These are phyloP conservation scores for Ophraella communa DNA, from an alignment of 2,888 invertebrate species.

Conservation along the genomic window DNA sequence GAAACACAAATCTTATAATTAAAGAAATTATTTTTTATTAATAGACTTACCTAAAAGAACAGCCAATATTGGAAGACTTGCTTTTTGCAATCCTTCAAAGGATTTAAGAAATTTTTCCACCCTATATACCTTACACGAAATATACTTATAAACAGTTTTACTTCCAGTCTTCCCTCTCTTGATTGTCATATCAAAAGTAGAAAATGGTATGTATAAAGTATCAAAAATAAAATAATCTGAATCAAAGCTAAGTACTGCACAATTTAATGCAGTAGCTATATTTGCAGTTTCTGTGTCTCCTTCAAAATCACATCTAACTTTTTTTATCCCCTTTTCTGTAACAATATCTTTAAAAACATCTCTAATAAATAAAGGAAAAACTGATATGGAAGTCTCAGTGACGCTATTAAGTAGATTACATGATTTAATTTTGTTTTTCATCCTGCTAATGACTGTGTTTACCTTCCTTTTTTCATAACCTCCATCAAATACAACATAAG, in stretches of 20 bases:
- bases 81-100: constrained; percentile 70
- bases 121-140: constrained; percentile 75
- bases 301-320: constrained; percentile 82
- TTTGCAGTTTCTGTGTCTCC: constrained; percentile 89
- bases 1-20: not conserved
- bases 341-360: constrained; percentile 78
- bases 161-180: constrained; percentile 28
- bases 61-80: constrained; percentile 76
- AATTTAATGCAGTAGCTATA: constrained; percentile 67
- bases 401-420: constrained; percentile 64
- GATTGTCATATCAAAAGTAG: constrained; percentile 66
- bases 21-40: not conserved
- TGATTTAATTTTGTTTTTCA: constrained; percentile 46
- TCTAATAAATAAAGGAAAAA: constrained; percentile 70
- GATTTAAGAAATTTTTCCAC: constrained; percentile 72
- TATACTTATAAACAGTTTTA: constrained; percentile 55
- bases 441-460: constrained; percentile 45
- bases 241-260: constrained; percentile 20
- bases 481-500: constrained; percentile 80
- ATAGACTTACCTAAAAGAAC: constrained; percentile 71
- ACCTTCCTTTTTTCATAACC: constrained; percentile 64
- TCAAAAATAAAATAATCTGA: constrained; percentile 74
- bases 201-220: constrained; percentile 80
- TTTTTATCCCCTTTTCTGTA: constrained; percentile 68
- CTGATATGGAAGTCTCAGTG: constrained; percentile 62